Percentiles rank a stretch among this genome's conserved stretches.
These are phyloP conservation scores for Schizotus pectinicornis DNA, from an alignment of 2,888 invertebrate genomes.

Conservation along the genomic window DNA sequence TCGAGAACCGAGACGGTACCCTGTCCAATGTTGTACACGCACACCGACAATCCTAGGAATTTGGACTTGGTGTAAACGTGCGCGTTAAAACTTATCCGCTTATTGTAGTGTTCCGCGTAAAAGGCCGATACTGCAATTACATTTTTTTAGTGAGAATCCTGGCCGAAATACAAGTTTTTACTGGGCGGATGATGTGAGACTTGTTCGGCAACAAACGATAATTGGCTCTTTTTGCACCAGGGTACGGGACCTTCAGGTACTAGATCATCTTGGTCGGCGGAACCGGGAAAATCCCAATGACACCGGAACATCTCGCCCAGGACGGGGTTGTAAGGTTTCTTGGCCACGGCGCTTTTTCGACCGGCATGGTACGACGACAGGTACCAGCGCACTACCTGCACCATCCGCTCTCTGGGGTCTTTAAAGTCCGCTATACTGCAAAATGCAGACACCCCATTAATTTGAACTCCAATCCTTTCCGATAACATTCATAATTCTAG, in stretches of 20 bases:
- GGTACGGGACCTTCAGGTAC: conserved; percentile 84
- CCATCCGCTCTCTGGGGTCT: conserved; percentile 87
- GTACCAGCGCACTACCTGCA: conserved; percentile 96
- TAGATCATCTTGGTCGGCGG: conserved; percentile 58
- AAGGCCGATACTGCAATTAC: conserved; percentile 87
- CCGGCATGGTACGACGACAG: conserved; percentile 98
- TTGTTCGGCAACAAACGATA: conserved; percentile 96
- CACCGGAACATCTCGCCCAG: conserved; percentile 95
- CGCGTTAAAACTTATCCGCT: conserved; percentile 90
- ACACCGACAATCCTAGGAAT: conserved; percentile 96
- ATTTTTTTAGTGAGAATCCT: background rate
- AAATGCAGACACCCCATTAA: background rate
- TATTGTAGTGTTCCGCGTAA: conserved; percentile 95
- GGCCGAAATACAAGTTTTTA: conserved; percentile 47
- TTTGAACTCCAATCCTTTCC: no score
- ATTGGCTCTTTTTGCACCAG: conserved; percentile 86
- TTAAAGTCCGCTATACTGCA: conserved; percentile 86
- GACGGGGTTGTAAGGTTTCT: conserved; percentile 99
- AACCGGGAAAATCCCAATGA: conserved; percentile 74
- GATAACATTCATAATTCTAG: no score
- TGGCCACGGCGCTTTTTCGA: conserved; percentile 94
- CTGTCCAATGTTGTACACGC: conserved; percentile 96
- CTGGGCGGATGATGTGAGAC: conserved; percentile 99
- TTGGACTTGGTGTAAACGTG: conserved; percentile 99
- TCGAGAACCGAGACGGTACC: conserved; percentile 91